Percentiles rank a stretch among this genome's conserved stretches.
phyloP scores from a whole-genome alignment of 2,888 invertebrate species.

The Scaptomyza caliginosa region DNA sequence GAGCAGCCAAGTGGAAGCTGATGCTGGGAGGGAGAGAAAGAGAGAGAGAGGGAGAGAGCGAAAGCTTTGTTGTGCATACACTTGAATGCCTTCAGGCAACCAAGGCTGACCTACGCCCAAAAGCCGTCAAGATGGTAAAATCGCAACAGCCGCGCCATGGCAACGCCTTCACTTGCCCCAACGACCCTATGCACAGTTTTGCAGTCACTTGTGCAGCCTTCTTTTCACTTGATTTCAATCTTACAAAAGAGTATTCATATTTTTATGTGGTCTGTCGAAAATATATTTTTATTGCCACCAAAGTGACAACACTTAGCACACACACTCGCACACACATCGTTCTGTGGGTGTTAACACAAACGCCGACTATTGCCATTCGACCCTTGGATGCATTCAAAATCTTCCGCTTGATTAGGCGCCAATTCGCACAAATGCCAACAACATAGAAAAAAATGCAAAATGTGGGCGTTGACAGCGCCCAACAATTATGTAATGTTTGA shows the following conservation, averaged over 20 bases:
- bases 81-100: constrained; percentile 25
- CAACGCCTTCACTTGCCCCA: constrained; percentile 64
- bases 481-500: constrained; percentile 65
- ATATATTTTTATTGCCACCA: constrained; percentile 79
- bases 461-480: constrained; percentile 68
- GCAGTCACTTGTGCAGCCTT: not conserved
- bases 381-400: constrained; percentile 67
- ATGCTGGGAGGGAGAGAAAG: constrained; percentile 25
- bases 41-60: too few species aligned
- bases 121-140: constrained; percentile 36
- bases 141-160: constrained; percentile 72
- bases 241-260: not conserved
- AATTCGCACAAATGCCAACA: constrained; percentile 64
- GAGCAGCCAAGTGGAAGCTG: constrained; percentile 66
- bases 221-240: not conserved
- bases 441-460: constrained; percentile 26
- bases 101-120: constrained; percentile 39
- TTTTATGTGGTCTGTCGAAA: constrained; percentile 70
- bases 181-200: not conserved
- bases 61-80: constrained; percentile 41
- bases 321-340: not conserved
- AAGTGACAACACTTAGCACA: constrained; percentile 75
- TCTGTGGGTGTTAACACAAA: constrained; percentile 50
- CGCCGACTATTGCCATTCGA: constrained; percentile 8
- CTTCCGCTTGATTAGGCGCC: constrained; percentile 79